Evolutionary conservation across 2,888 invertebrate genomes (phyloP).

Genomic region (Cephus runcator): DNA sequence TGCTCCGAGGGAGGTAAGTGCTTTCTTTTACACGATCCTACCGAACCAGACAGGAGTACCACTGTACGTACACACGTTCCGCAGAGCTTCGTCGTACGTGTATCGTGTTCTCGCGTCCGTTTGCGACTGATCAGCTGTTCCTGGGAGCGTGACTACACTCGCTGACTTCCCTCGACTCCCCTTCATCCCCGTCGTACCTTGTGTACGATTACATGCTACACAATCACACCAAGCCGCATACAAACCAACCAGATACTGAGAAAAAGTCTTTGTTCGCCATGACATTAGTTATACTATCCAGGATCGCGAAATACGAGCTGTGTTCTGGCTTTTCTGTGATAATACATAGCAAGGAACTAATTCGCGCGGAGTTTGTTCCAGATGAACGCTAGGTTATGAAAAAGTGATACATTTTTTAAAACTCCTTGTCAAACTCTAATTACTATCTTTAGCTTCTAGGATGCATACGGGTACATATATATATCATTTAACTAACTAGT

Average conservation of each 20-base stretch:
- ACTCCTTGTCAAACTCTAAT: too few species aligned
- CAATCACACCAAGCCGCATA: not conserved
- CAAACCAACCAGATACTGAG: not conserved
- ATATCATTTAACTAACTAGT: too few species aligned
- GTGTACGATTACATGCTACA: not conserved
- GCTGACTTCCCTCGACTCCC: not conserved
- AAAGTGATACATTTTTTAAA: not conserved
- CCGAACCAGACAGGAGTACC: not conserved
- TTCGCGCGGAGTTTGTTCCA: not conserved
- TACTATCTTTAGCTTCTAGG: too few species aligned
- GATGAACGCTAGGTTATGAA: not conserved
- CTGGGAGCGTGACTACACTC: conserved; percentile 7
- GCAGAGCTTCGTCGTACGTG: not conserved
- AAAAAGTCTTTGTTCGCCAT: not conserved
- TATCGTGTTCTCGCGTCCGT: not conserved
- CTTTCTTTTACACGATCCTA: not conserved
- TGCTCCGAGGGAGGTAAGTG: not conserved
- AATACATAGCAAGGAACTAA: not conserved
- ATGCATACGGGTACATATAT: too few species aligned
- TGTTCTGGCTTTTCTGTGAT: not conserved
- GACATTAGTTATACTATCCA: not conserved
- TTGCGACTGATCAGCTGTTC: conserved; percentile 20
- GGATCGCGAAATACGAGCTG: not conserved
- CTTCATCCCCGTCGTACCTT: not conserved
- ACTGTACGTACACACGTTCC: not conserved